Base-by-base conservation (phyloP, 2,888 invertebrate species). In the Chaetogeoica ovagalla region DNA sequence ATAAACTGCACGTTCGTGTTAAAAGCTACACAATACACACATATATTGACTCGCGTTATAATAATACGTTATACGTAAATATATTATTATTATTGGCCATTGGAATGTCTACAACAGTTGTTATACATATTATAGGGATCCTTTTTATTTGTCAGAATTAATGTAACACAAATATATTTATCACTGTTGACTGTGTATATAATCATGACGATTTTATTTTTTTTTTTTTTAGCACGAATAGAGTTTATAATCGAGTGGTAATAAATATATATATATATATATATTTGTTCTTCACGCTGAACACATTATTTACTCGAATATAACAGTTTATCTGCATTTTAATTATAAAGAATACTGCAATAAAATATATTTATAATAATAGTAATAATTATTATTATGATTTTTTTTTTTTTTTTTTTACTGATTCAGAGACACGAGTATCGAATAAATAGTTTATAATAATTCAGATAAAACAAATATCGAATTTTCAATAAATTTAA, bases 401-500 rank as follows among this genome's bases (percentile, higher is more conserved):
- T n/a, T n/a, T n/a, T n/a, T 30, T 30, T 2, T 30, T 60, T 65
- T 71, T 11, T 72, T 73, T 62, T 52, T 19, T 37, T 39, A 65
- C 52, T 55, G 63, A 55, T 65, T 55, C 63, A 63, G 60, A 63
- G 52, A 65, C 52, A 55, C 9, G 63, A 55, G 55, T 23, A 21
- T 55, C 37, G 55, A 65, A 74, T 62, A 55, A 19, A 72, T 48
- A 39, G 9, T 55, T 55, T 39, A 63, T 74, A 65, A 55, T 30
- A n/a, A n/a, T 39, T 74, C 55, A 63, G 74, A 74, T 74, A 74
- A 74, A 63, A 65, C 52, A 21, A 65, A 55, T 65, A 55, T 55
- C 13, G 55, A n/a, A 74, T 65, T 74, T 73, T 55, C 37, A 74
- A 65, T 65, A 74, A 65, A 52, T 65, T 60, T 48, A 65, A 65